Evolutionary conservation across 2,113 vertebrate species (phyloP).

Genomic region (Cricetomys ansorgei): DNA sequence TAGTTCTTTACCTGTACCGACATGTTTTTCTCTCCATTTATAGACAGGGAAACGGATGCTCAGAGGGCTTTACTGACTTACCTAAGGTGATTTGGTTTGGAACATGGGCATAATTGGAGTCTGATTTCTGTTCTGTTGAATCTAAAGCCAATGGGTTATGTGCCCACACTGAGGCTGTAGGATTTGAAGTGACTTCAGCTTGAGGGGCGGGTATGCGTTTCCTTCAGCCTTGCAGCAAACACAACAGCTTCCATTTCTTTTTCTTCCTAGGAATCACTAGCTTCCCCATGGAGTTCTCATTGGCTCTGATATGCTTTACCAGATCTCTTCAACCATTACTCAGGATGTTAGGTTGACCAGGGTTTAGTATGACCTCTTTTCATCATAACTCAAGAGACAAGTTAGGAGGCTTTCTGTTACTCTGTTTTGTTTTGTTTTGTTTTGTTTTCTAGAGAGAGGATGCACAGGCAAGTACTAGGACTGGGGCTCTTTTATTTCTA

Average conservation of each 20-base stretch:
- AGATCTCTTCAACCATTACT: background rate
- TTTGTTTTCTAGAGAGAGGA: background rate
- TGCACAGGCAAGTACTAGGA: background rate
- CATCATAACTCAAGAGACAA: background rate
- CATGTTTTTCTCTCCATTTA: background rate
- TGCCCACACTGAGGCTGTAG: background rate
- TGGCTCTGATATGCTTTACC: background rate
- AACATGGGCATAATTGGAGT: background rate
- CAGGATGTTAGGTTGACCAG: background rate
- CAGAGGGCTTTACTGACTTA: background rate
- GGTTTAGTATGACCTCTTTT: rapidly evolving
- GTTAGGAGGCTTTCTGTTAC: background rate
- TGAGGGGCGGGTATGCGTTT: background rate
- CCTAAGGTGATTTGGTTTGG: background rate
- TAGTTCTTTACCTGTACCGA: background rate
- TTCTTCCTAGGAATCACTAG: background rate
- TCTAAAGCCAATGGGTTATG: background rate
- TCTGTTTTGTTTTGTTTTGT: too few relatives aligned
- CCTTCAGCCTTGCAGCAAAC: background rate
- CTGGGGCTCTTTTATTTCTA: background rate
- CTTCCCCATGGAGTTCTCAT: too few relatives aligned
- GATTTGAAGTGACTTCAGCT: background rate
- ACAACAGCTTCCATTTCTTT: background rate
- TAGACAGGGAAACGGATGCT: background rate
- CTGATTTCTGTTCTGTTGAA: background rate